Percentiles rank a stretch among this genome's conserved stretches.
phyloP scores from a whole-genome alignment of 2,888 invertebrate species.

The Tinea trinotella region DNA sequence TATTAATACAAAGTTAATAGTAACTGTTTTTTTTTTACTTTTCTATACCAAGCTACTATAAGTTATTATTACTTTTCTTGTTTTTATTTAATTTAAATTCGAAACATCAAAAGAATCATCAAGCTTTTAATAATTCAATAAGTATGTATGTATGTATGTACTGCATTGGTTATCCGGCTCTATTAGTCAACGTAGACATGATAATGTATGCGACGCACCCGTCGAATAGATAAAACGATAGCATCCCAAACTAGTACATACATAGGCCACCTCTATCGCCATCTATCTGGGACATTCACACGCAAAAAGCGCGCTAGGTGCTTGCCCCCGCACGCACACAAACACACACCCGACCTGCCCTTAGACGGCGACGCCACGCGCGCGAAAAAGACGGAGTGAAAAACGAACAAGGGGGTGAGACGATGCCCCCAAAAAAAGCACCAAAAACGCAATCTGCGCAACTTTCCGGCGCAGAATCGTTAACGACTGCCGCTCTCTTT shows the following conservation, averaged over 20 bases:
- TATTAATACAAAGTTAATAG: too few species aligned
- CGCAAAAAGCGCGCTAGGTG: slow-evolving; percentile 44
- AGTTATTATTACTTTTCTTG: too few species aligned
- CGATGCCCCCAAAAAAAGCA: slow-evolving; percentile 72
- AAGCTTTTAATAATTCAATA: too few species aligned
- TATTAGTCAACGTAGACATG: slow-evolving; percentile 1
- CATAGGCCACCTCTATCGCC: background rate
- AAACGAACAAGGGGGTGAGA: slow-evolving; percentile 69
- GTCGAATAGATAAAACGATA: slow-evolving; percentile 9
- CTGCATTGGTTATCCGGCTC: background rate
- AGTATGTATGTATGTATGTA: background rate
- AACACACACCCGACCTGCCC: slow-evolving; percentile 28
- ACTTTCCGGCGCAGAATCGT: slow-evolving; percentile 74
- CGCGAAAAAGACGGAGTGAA: slow-evolving; percentile 67
- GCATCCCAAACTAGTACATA: background rate
- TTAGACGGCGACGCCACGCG: slow-evolving; percentile 37
- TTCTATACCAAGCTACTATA: too few species aligned
- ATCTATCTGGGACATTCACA: slow-evolving; percentile 62
- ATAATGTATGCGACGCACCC: background rate
- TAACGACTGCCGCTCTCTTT: slow-evolving; percentile 72
- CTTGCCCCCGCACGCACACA: slow-evolving; percentile 28
- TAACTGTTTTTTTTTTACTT: too few species aligned
- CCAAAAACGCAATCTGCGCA: slow-evolving; percentile 74
- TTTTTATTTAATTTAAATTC: too few species aligned
- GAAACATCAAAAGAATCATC: too few species aligned